Conservation (phyloP, 2,797 vertebrate genomes). For the Pseudopleuronectes americanus region DNA sequence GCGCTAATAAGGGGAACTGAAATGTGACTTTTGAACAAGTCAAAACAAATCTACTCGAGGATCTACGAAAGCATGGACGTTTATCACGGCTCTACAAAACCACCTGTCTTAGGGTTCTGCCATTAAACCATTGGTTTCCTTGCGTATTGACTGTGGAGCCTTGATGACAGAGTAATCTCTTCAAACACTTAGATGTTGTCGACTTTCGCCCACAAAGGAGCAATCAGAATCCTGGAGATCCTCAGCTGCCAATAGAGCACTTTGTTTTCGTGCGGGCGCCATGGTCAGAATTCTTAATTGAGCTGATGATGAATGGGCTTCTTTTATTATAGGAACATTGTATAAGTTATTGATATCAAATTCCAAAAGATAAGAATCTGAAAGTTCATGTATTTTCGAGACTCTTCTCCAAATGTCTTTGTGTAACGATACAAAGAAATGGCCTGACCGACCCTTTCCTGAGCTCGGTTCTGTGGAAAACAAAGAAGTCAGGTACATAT, state of each 20-base stretch:
- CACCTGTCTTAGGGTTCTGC: slow-evolving; percentile 14
- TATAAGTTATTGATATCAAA: neutral
- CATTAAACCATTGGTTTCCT: slow-evolving; percentile 27
- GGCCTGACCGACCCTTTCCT: slow-evolving; percentile 3
- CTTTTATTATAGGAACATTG: neutral
- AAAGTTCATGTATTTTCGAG: neutral
- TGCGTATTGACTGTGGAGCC: slow-evolving; percentile 23
- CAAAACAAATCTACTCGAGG: neutral
- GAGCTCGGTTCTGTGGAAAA: slow-evolving; percentile 2
- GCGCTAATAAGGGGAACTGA: slow-evolving; percentile 8
- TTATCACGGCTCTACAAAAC: slow-evolving; percentile 4
- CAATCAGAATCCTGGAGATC: slow-evolving; percentile 19
- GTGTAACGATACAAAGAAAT: neutral
- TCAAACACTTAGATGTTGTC: slow-evolving; percentile 45
- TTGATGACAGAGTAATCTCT: slow-evolving; percentile 47
- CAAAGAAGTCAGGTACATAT: too few species aligned
- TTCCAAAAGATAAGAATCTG: too few species aligned
- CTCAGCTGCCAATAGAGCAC: slow-evolving; percentile 31
- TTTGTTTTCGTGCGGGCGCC: slow-evolving; percentile 4
- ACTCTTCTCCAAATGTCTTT: neutral
- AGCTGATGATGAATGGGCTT: slow-evolving; percentile 2
- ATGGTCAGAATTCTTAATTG: slow-evolving; percentile 4
- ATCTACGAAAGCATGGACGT: neutral
- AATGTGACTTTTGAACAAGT: slow-evolving; percentile 17
- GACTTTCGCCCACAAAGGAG: slow-evolving; percentile 20